phyloP scores from a whole-genome alignment of 2,888 invertebrate genomes.

The Eudasyphora cyanicolor region DNA sequence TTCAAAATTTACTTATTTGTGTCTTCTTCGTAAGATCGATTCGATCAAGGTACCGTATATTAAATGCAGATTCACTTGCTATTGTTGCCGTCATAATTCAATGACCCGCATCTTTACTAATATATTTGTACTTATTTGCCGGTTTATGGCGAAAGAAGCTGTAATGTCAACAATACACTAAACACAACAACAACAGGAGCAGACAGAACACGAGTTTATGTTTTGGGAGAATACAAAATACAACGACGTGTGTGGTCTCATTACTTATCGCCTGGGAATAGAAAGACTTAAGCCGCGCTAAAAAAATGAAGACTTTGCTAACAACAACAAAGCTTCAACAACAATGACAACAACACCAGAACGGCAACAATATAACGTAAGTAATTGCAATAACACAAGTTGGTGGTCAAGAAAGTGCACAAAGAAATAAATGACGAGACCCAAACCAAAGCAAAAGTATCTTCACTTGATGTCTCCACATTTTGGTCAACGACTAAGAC shows the following conservation, averaged over 20 bases:
- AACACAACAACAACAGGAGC: constrained; percentile 59
- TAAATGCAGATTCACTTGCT: no score
- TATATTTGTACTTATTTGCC: neutral
- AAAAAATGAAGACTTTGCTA: constrained; percentile 63
- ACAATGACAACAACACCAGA: constrained; percentile 37
- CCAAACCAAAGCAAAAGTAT: neutral
- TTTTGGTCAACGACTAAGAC: constrained; percentile 42
- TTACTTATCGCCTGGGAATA: constrained; percentile 68
- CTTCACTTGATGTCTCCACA: neutral
- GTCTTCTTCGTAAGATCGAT: no score
- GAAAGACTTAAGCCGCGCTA: constrained; percentile 62
- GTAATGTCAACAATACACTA: constrained; percentile 61
- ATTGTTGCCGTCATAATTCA: no score
- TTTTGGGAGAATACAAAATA: constrained; percentile 54
- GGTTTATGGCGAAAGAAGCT: constrained; percentile 46
- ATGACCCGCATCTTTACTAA: neutral
- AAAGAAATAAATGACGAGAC: constrained; percentile 46
- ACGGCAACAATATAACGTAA: neutral
- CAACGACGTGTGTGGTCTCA: constrained; percentile 68
- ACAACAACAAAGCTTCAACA: constrained; percentile 47
- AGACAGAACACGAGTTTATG: constrained; percentile 67
- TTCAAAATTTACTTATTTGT: no score
- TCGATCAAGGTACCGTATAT: no score
- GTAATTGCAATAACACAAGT: constrained; percentile 6
- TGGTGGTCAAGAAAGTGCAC: constrained; percentile 42